These are phyloP conservation scores for Thera obeliscata DNA, from an alignment of 2,888 invertebrate species.

Conservation along the genomic window DNA sequence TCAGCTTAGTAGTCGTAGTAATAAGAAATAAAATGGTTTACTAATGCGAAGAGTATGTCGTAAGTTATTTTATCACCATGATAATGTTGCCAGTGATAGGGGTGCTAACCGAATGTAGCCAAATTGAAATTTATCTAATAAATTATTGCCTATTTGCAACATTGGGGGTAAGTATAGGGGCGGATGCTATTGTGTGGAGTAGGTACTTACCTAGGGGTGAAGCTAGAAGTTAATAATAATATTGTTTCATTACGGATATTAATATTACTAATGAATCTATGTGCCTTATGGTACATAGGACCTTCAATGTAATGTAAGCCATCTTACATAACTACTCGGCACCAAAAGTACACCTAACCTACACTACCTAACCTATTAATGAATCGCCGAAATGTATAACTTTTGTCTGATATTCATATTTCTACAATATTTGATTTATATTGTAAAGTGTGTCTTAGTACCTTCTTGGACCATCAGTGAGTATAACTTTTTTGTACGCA, in stretches of 20 bases:
- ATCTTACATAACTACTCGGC: no score
- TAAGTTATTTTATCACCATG: constrained; percentile 49
- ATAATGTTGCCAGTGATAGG: constrained; percentile 49
- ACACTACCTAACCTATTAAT: no score
- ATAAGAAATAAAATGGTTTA: constrained; percentile 7
- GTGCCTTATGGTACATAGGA: no score
- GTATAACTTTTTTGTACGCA: no score
- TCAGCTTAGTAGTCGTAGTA: background rate
- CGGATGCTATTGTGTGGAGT: constrained; percentile 42
- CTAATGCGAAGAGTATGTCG: constrained; percentile 37
- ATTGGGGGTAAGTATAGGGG: constrained; percentile 38
- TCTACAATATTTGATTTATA: no score
- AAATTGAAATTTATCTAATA: constrained; percentile 71
- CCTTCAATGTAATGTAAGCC: no score
- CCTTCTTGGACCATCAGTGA: no score
- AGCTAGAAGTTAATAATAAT: constrained; percentile 22
- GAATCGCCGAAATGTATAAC: no score
- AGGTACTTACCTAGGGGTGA: constrained; percentile 26
- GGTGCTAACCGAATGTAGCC: constrained; percentile 59
- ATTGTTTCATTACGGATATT: background rate
- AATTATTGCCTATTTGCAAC: constrained; percentile 69
- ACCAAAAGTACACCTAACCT: no score
- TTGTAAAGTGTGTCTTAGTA: no score
- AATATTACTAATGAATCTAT: no score
- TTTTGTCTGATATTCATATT: no score